Base-by-base conservation (phyloP, 2,888 invertebrate genomes). In the Drosophila mettleri region DNA sequence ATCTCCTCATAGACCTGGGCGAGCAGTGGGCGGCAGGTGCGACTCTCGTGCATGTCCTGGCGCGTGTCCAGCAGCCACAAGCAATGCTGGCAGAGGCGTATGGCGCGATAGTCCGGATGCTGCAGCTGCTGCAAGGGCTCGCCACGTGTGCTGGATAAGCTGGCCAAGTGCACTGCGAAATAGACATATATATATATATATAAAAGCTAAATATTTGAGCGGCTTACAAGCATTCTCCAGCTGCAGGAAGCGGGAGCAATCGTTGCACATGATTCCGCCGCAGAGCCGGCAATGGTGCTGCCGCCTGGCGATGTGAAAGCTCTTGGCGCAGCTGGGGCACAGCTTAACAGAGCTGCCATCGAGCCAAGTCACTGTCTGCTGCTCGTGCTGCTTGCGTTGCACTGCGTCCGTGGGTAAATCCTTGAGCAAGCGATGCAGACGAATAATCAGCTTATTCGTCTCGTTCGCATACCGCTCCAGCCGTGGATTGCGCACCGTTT, bases 221-320 rank as follows among this genome's bases (percentile, higher is more conserved):
- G 2, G 14, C 95, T 93, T 93, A 96, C 97, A 94, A 75, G 98
- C 98, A 91, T 95, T 94, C 78, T 95, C 94, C 72, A 97, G 93
- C 45, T 96, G 94, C 78, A 99, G 93, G 92, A 98, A 98, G 83
- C 95, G 93, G 0, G 98, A 98, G 91, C 99, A 99, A 81, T 96
- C 95, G 90, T 97, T 95, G 91, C 99, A 99, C 94, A 98, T 96
- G 67, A 99, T 95, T 61, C 97, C 96, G 1, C 99, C 99, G 91
- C 98, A 99, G 4, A 99, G 94, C 69, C 99, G 94, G 90, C 99
- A 99, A 92, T 99, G 99, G 92, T 99, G 99, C 91, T 98, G 97
- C 74, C 99, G 93, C 64, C 97, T 93, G 0, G 98, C 95, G 62
- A 98, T 92, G 86, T 96, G 96, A 92, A 99, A 99, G 46, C 95